These are phyloP conservation scores for Drosophila fulvimacula DNA, from an alignment of 2,888 invertebrate species.

Conservation along the genomic window DNA sequence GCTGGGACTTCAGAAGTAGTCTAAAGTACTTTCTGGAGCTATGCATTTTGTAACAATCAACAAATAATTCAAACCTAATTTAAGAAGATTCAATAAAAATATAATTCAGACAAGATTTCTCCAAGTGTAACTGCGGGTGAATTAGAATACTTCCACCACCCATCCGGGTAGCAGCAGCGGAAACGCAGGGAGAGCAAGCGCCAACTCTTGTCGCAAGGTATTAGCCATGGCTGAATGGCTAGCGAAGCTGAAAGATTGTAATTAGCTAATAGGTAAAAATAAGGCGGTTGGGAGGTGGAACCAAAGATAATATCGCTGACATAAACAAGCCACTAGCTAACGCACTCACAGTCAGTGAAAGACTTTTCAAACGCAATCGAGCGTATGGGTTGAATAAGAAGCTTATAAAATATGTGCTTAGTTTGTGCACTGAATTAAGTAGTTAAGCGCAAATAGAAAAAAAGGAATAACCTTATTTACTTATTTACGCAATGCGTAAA, in stretches of 20 bases:
- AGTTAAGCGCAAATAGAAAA: not conserved
- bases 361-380: conserved; percentile 16
- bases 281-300: not conserved
- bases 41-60: too few species aligned
- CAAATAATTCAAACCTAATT: too few species aligned
- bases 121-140: conserved; percentile 3
- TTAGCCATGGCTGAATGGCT: conserved; percentile 45
- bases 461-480: not conserved
- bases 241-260: conserved; percentile 41
- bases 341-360: conserved; percentile 6
- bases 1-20: not conserved
- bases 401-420: conserved; percentile 7
- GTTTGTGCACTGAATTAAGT: conserved; percentile 2
- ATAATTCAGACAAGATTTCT: too few species aligned
- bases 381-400: conserved; percentile 7
- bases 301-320: conserved; percentile 4
- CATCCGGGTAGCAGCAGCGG: not conserved
- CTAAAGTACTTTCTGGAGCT: too few species aligned
- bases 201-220: conserved; percentile 33
- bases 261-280: conserved; percentile 58
- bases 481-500: not conserved
- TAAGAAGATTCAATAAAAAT: too few species aligned
- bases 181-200: not conserved
- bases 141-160: conserved; percentile 23
- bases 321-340: not conserved